Base-by-base conservation (phyloP, 2,888 invertebrate genomes). In the Phania funesta region DNA sequence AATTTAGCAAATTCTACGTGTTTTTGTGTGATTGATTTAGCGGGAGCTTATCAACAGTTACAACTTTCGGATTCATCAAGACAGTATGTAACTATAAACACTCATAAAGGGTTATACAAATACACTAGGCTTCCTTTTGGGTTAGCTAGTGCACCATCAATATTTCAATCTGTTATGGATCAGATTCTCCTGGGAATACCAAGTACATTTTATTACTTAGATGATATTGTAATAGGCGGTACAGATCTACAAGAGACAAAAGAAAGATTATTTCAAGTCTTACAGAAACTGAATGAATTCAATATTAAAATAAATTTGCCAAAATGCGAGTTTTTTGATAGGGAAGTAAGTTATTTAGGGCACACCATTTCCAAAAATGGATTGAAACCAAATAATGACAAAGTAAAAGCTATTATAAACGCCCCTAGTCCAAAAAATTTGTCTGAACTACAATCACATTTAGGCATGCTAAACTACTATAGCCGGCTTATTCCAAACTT, bases 61-160 rank as follows among this genome's bases (percentile, higher is more conserved):
- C 24, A 44, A 41, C 65, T 87, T 16, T 56, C 73, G 0, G 81
- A 80, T 41, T 54, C 76, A 6, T 87, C 84, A 18, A 32, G 85
- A 62, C 52, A 86, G 71, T 82, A 84, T 16, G 76, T 86, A 29
- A 86, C 85, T 22, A 85, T 88, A 13, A 88, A 87, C 76, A 88
- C 81, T 1, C 80, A 80, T 52, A 81, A 82, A 50, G 80, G 83
- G 8, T n/a, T n/a, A n/a, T n/a, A n/a, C n/a, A n/a, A n/a, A n/a
- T n/a, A n/a, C n/a, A n/a, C n/a, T n/a, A n/a, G n/a, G n/a, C n/a
- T n/a, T n/a, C n/a, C n/a, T n/a, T n/a, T n/a, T n/a, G n/a, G n/a
- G n/a, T n/a, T n/a, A n/a, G n/a, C n/a, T n/a, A n/a, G n/a, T n/a
- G n/a, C n/a, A n/a, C n/a, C n/a, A n/a, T n/a, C n/a, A n/a, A n/a